These are phyloP conservation scores for Clarias macrocephalus DNA, from an alignment of 2,113 vertebrate species.

Conservation along the genomic window DNA sequence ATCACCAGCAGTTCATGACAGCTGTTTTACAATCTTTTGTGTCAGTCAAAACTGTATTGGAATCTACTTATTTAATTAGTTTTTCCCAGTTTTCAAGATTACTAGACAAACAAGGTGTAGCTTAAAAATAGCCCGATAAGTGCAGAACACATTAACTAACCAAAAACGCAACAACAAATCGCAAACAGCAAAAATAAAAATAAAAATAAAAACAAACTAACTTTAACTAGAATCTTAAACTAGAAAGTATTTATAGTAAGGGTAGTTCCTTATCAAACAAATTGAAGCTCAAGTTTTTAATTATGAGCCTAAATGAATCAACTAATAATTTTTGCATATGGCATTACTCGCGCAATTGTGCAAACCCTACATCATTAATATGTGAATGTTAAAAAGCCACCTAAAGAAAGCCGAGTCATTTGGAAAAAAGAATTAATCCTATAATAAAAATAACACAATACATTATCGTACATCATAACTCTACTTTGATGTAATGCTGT, in stretches of 20 bases:
- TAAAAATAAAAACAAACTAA: neutral
- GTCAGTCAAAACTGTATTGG: neutral
- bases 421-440: neutral
- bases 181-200: neutral
- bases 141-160: neutral
- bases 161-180: neutral
- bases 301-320: neutral
- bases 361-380: neutral
- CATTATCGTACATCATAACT: neutral
- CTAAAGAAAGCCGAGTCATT: neutral
- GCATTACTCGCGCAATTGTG: neutral
- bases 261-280: neutral
- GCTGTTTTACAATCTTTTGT: conserved; percentile 1
- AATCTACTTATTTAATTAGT: neutral
- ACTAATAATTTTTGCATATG: neutral
- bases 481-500: neutral
- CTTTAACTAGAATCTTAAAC: neutral
- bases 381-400: neutral
- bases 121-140: neutral
- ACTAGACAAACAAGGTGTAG: neutral
- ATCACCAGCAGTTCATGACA: too few relatives aligned
- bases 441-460: neutral
- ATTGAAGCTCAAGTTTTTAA: neutral
- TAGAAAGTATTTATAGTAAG: neutral
- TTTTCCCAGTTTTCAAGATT: neutral